Evolutionary conservation across 2,888 invertebrate genomes (phyloP).

Genomic region (Beris chalybata): DNA sequence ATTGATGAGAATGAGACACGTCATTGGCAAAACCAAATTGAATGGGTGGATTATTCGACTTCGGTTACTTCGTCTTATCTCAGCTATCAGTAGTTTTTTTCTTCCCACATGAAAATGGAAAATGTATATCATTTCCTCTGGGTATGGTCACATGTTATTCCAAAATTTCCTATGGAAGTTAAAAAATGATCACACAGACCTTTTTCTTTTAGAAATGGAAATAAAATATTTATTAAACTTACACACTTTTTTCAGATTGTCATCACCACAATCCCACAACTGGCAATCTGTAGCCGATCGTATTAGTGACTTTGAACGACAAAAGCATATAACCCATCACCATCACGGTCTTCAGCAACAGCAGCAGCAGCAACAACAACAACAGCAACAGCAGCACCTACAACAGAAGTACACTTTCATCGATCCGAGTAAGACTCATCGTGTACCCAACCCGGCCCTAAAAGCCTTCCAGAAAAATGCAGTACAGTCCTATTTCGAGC

Average conservation of each 20-base stretch:
- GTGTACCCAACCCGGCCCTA: slow-evolving; percentile 71
- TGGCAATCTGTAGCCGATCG: slow-evolving; percentile 67
- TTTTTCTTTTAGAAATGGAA: no score
- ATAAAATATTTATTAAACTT: background rate
- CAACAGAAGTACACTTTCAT: slow-evolving; percentile 67
- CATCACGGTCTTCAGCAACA: slow-evolving; percentile 48
- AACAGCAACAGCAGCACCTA: slow-evolving; percentile 56
- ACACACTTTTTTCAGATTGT: slow-evolving; percentile 20
- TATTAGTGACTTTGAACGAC: slow-evolving; percentile 66
- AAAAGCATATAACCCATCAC: slow-evolving; percentile 43
- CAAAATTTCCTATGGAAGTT: no score
- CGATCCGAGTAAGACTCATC: slow-evolving; percentile 73
- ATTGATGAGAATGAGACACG: no score
- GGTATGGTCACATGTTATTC: no score
- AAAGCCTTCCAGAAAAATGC: slow-evolving; percentile 84
- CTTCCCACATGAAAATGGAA: no score
- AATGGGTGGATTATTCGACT: no score
- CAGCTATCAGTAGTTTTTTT: no score
- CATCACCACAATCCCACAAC: slow-evolving; percentile 46
- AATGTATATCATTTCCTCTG: no score
- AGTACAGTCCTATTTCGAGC: slow-evolving; percentile 76
- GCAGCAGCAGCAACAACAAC: slow-evolving; percentile 57
- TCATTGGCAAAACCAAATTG: no score
- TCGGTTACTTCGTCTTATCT: no score
- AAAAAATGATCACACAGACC: no score